Evolutionary conservation across 2,888 invertebrate genomes (phyloP).

Genomic region (Rotaria macrura): DNA sequence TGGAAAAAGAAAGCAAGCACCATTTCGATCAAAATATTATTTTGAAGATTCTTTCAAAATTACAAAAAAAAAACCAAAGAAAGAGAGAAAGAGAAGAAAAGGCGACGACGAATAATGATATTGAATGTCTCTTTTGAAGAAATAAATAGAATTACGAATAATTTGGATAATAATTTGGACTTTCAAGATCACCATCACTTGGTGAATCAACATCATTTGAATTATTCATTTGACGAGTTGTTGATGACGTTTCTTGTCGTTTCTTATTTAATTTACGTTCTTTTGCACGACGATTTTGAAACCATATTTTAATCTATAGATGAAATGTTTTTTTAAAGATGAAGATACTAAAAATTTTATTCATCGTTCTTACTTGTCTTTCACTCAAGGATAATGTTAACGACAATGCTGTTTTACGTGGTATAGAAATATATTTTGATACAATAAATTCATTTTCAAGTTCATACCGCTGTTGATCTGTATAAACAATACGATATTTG

Average conservation of each 20-base stretch:
- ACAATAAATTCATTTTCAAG: conserved; percentile 28
- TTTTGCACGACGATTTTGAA: conserved; percentile 33
- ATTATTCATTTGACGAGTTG: not conserved
- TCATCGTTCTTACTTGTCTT: conserved; percentile 26
- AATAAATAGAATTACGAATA: not conserved
- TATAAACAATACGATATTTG: conserved; percentile 33
- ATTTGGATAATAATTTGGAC: not conserved
- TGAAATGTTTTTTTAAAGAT: too few species aligned
- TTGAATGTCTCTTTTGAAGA: not conserved
- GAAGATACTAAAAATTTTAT: too few species aligned
- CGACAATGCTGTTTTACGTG: conserved; percentile 27
- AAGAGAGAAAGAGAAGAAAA: not conserved
- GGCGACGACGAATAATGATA: too few species aligned
- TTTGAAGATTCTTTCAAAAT: not conserved
- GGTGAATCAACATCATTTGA: not conserved
- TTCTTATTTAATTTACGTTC: conserved; percentile 32
- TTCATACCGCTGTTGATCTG: conserved; percentile 27
- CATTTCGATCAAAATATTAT: not conserved
- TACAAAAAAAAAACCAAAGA: not conserved
- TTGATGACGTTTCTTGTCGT: not conserved
- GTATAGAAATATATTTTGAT: conserved; percentile 30
- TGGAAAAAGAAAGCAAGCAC: not conserved
- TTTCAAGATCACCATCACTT: not conserved
- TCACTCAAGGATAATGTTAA: conserved; percentile 24
- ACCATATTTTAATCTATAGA: conserved; percentile 33